Percentiles rank a stretch among this genome's conserved stretches.
These are phyloP conservation scores for Perodicticus potto DNA, from an alignment of 2,797 vertebrate genomes.

Conservation along the genomic window DNA sequence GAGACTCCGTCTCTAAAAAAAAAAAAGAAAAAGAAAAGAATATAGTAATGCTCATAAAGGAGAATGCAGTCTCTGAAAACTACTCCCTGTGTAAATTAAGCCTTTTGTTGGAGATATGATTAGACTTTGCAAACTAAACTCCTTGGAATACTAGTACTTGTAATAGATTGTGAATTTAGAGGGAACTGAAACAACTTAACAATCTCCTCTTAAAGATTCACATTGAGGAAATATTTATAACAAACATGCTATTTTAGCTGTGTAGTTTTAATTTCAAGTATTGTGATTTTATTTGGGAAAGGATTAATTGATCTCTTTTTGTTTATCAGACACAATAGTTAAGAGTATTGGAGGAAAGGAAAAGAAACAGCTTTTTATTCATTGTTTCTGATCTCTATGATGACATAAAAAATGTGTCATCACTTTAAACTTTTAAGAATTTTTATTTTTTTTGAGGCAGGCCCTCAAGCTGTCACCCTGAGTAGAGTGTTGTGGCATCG, in stretches of 20 bases:
- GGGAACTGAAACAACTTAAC: constrained; percentile 34
- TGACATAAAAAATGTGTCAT: background rate
- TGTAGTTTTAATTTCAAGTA: constrained; percentile 3
- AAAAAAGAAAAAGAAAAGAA: background rate
- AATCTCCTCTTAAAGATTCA: constrained; percentile 31
- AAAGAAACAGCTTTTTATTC: background rate
- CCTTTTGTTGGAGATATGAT: background rate
- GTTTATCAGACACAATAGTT: background rate
- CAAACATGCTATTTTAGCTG: background rate
- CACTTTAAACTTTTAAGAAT: no score
- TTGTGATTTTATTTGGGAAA: constrained; percentile 45
- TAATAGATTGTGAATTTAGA: background rate
- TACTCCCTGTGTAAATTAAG: background rate
- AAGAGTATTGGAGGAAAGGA: background rate
- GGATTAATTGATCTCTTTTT: background rate
- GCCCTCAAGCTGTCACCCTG: no score
- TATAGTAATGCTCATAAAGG: background rate
- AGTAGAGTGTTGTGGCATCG: no score
- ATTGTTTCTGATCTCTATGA: background rate
- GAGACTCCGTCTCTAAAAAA: no score
- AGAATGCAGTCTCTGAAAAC: background rate
- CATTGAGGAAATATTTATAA: constrained; percentile 10
- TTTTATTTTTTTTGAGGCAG: no score
- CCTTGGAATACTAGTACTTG: background rate
- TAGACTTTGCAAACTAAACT: background rate